Conservation (phyloP, 2,797 vertebrate species). For the Anabacerthia variegaticeps region DNA sequence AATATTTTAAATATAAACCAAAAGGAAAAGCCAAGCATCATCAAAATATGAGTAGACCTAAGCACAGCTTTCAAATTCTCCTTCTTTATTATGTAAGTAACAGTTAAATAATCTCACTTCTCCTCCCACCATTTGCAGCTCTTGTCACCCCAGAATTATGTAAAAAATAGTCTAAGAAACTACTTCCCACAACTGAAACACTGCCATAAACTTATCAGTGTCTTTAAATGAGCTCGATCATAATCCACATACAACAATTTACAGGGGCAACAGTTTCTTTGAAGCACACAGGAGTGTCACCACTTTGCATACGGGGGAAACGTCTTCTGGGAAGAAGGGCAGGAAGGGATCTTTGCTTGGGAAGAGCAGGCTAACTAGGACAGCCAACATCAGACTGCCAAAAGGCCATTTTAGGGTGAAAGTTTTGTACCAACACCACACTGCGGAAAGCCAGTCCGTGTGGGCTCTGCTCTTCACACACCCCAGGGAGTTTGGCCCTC, state of each 20-base stretch:
- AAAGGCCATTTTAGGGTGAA: background rate
- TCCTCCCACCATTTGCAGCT: background rate
- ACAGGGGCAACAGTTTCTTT: background rate
- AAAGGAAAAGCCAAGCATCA: background rate
- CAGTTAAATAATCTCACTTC: background rate
- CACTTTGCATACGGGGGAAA: background rate
- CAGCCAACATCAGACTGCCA: background rate
- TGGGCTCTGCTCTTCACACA: background rate
- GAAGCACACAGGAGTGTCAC: background rate
- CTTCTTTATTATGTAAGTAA: background rate
- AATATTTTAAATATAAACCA: background rate
- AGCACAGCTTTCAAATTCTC: background rate
- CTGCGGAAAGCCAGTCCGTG: rapidly evolving
- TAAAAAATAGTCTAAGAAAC: background rate
- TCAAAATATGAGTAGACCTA: background rate
- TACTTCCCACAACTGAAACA: background rate
- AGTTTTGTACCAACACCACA: rapidly evolving
- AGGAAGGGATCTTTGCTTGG: too few relatives aligned
- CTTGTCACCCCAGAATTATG: background rate
- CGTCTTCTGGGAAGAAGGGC: too few relatives aligned
- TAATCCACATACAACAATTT: background rate
- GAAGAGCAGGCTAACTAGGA: background rate
- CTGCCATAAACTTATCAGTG: background rate
- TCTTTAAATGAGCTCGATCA: background rate
- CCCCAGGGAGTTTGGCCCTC: background rate